Percentiles rank a stretch among this genome's conserved stretches.
Evolutionary conservation across 2,888 invertebrate species (phyloP).

Genomic region (Troglohyphantes excavatus): DNA sequence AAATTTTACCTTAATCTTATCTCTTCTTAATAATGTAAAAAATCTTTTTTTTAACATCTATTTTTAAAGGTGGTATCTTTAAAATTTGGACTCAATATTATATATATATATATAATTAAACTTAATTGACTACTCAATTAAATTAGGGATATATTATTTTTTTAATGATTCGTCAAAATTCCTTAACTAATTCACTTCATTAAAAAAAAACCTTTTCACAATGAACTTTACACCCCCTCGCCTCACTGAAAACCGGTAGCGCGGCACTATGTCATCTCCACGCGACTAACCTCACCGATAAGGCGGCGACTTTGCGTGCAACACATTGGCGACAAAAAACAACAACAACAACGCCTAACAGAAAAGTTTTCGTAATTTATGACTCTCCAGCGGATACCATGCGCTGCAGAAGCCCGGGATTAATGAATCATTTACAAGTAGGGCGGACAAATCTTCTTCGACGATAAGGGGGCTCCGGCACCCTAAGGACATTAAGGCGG

Average conservation of each 20-base stretch:
- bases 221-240: neutral
- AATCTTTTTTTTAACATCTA: no score
- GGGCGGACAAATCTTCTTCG: constrained; percentile 61
- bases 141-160: no score
- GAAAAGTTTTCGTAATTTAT: constrained; percentile 61
- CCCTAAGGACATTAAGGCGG: constrained; percentile 59
- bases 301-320: constrained; percentile 25
- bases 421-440: constrained; percentile 73
- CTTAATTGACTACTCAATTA: no score
- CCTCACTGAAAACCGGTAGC: neutral
- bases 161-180: no score
- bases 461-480: constrained; percentile 46
- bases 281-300: constrained; percentile 41
- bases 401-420: constrained; percentile 54
- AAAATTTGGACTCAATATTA: no score
- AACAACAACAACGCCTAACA: constrained; percentile 12
- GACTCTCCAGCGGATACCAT: constrained; percentile 56
- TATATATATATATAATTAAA: no score
- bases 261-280: neutral
- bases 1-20: no score
- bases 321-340: constrained; percentile 56
- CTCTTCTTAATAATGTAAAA: no score
- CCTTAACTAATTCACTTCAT: no score
- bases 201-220: no score
- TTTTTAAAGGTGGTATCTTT: no score